Percentiles rank a stretch among this genome's conserved stretches.
Conservation (phyloP, 1,140 invertebrate genomes). For the Brevipalpus yothersi region DNA sequence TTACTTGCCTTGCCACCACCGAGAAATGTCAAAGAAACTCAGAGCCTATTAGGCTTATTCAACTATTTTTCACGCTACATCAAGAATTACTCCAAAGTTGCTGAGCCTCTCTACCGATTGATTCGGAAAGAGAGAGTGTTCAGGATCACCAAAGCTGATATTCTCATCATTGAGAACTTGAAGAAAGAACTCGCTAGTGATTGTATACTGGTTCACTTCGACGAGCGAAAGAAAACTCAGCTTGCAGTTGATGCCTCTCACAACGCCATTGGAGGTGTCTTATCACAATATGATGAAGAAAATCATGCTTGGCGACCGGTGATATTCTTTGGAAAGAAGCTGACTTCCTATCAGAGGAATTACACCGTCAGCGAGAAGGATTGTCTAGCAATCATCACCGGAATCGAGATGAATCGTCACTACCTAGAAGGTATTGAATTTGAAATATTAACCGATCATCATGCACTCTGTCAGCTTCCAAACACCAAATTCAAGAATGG, state of each 20-base stretch:
- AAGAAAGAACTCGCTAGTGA: no score
- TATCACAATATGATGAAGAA: conserved; percentile 12
- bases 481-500: conserved; percentile 20
- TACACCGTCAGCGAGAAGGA: conserved; percentile 24
- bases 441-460: conserved; percentile 25
- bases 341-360: conserved; percentile 21
- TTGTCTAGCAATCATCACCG: conserved; percentile 25
- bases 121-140: conserved; percentile 9
- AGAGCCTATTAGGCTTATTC: not conserved
- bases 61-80: not conserved
- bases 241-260: conserved; percentile 17
- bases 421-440: conserved; percentile 26
- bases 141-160: not conserved
- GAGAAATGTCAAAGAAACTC: not conserved
- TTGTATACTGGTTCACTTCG: not conserved
- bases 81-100: conserved; percentile 11
- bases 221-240: conserved; percentile 2
- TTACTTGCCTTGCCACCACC: not conserved
- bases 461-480: conserved; percentile 22
- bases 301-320: conserved; percentile 8
- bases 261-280: conserved; percentile 13
- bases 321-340: conserved; percentile 20
- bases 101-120: conserved; percentile 17
- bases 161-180: not conserved
- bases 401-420: conserved; percentile 21